A percentile compares a stretch with the other conserved stretches of the same genome.
Conservation (phyloP, 2,888 invertebrate species). For the Morpho achilles region DNA sequence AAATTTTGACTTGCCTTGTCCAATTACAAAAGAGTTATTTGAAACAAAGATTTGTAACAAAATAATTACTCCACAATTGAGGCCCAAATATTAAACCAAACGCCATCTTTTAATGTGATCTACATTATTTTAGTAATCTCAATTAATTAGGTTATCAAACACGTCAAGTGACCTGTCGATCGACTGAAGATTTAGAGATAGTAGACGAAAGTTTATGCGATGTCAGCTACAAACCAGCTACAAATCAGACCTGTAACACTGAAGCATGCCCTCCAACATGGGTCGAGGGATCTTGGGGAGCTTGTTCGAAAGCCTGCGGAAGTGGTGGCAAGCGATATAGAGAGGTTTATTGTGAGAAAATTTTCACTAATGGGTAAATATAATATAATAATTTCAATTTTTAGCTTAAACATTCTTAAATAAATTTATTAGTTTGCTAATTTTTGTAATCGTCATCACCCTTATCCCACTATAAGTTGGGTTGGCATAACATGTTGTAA, state of each 20-base stretch:
- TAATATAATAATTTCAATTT: too few relatives aligned
- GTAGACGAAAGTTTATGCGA: constrained; percentile 91
- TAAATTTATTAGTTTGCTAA: too few relatives aligned
- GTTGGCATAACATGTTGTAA: too few relatives aligned
- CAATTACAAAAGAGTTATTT: too few relatives aligned
- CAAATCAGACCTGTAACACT: constrained; percentile 85
- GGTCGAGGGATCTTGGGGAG: constrained; percentile 88
- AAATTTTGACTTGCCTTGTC: too few relatives aligned
- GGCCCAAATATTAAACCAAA: too few relatives aligned
- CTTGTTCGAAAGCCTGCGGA: constrained; percentile 91
- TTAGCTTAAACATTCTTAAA: too few relatives aligned
- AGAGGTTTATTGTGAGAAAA: constrained; percentile 88
- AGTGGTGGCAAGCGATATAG: constrained; percentile 84
- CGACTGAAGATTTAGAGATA: constrained; percentile 83
- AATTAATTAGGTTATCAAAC: constrained; percentile 82
- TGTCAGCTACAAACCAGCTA: constrained; percentile 83
- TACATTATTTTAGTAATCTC: not conserved
- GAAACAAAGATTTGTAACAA: too few relatives aligned
- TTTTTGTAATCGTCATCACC: too few relatives aligned
- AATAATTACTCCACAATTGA: too few relatives aligned
- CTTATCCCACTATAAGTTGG: too few relatives aligned
- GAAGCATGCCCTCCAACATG: constrained; percentile 90
- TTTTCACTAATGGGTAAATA: constrained; percentile 83
- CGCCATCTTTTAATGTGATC: too few relatives aligned
- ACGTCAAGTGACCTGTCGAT: constrained; percentile 89